Conservation (phyloP, 2,797 vertebrate genomes). For the Meda fulgida region DNA sequence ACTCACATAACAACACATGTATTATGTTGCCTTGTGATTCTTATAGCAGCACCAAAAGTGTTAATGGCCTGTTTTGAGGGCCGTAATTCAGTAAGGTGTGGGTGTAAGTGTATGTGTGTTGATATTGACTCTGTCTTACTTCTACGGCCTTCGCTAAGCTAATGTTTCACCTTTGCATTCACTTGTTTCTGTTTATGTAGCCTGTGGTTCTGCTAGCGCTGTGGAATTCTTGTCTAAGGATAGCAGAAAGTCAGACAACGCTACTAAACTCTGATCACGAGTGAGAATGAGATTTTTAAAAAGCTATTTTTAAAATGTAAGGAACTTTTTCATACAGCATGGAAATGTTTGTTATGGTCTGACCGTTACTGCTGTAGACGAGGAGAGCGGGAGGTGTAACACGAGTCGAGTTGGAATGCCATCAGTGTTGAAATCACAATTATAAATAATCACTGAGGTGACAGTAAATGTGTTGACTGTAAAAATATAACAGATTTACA, state of each 20-base stretch:
- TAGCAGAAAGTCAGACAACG: not conserved
- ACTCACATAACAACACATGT: constrained; percentile 53
- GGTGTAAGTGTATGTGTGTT: constrained; percentile 40
- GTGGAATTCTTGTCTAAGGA: constrained; percentile 3
- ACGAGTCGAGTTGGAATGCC: not conserved
- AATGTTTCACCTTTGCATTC: constrained; percentile 44
- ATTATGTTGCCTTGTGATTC: constrained; percentile 39
- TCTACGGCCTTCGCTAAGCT: constrained; percentile 9
- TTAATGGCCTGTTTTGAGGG: constrained; percentile 55
- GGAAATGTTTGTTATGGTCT: not conserved
- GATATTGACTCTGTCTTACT: constrained; percentile 31
- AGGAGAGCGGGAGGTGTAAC: not conserved
- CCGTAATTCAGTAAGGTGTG: constrained; percentile 53
- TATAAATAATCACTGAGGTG: constrained; percentile 2
- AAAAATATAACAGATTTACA: not conserved
- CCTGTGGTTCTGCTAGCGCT: not conserved
- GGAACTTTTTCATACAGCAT: not conserved
- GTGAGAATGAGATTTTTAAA: not conserved
- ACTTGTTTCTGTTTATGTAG: constrained; percentile 24
- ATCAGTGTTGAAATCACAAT: not conserved
- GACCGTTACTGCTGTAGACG: not conserved
- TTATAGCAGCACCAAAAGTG: constrained; percentile 46
- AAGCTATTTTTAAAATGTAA: constrained; percentile 19
- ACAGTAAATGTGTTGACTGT: not conserved
- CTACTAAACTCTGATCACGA: not conserved